These are phyloP conservation scores for Neoaliturus tenellus DNA, from an alignment of 2,888 invertebrate genomes.

Conservation along the genomic window DNA sequence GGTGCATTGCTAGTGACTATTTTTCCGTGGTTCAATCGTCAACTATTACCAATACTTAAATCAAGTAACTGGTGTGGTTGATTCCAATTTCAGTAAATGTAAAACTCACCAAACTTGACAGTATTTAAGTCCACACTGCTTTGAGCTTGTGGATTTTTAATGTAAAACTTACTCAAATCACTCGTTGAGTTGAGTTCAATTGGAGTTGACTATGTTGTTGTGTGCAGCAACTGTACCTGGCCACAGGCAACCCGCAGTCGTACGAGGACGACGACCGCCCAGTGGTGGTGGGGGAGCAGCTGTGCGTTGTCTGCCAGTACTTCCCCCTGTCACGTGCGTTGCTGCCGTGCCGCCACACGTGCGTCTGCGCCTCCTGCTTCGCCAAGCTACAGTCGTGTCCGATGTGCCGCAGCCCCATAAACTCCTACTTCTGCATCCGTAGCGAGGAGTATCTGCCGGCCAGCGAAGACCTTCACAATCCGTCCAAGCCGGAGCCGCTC, in stretches of 20 bases:
- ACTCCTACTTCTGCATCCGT: slow-evolving; percentile 89
- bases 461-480: slow-evolving; percentile 71
- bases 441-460: slow-evolving; percentile 84
- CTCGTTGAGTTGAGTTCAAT: too few species aligned
- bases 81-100: neutral
- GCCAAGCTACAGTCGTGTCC: slow-evolving; percentile 90
- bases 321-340: slow-evolving; percentile 86
- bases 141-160: too few species aligned
- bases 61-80: too few species aligned
- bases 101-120: neutral
- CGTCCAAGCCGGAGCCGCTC: slow-evolving; percentile 71
- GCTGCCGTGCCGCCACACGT: slow-evolving; percentile 90
- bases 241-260: slow-evolving; percentile 79
- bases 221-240: slow-evolving; percentile 85
- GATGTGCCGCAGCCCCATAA: slow-evolving; percentile 89
- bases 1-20: too few species aligned
- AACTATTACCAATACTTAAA: too few species aligned
- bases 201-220: neutral
- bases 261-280: slow-evolving; percentile 72
- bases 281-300: slow-evolving; percentile 74
- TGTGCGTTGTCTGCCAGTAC: slow-evolving; percentile 90
- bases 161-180: too few species aligned
- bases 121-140: too few species aligned
- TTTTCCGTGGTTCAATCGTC: too few species aligned
- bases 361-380: slow-evolving; percentile 88